Base-by-base conservation (phyloP, 2,888 invertebrate genomes). In the Onchidella celtica region DNA sequence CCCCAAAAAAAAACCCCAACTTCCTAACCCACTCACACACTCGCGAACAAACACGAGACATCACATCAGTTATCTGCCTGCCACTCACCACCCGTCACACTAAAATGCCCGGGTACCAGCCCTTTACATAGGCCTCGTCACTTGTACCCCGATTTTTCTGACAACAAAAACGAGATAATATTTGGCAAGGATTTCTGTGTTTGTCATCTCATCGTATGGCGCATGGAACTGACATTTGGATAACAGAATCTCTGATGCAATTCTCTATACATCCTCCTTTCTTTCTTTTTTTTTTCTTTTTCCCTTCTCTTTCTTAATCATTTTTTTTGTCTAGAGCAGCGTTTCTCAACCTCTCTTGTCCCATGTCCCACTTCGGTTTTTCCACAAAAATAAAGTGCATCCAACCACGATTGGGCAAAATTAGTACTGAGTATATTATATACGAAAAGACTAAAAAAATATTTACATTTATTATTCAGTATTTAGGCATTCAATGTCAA, bases 161-260 rank as follows among this genome's bases (percentile, higher is more conserved):
- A 40, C 69, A 9, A 61, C 34, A 61, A 74, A 63, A 74, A 61
- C 24, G 38, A 74, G 74, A 74, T 72, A 6, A 57, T 72, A 72
- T 72, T 57, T 76, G 65, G 34, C 27, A 9, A 65, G 66, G 29
- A 55, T 76, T 40, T 66, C 75, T 65, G 32, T 76, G 76, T 76
- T 76, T 76, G 66, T 66, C 63, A 66, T 29, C 34, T 66, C 76
- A 76, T 65, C 76, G 65, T 32, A n/a, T 76, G 65, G 66, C 61
- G 66, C 76, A 76, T 76, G 61, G 63, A 74, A 63, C 27, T 65
- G 40, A 76, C 76, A 76, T 76, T 66, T 65, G 34, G 63, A 66
- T 38, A 65, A 47, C 66, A 32, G 47, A 76, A 76, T 76, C 66
- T 24, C 66, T 76, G 76, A 76, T 66, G 65, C 47, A 76, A 76